Evolutionary conservation across 2,888 invertebrate species (phyloP), one percentile per base, ranked within the genome.

Genomic region (Drosophila mimetica): DNA sequence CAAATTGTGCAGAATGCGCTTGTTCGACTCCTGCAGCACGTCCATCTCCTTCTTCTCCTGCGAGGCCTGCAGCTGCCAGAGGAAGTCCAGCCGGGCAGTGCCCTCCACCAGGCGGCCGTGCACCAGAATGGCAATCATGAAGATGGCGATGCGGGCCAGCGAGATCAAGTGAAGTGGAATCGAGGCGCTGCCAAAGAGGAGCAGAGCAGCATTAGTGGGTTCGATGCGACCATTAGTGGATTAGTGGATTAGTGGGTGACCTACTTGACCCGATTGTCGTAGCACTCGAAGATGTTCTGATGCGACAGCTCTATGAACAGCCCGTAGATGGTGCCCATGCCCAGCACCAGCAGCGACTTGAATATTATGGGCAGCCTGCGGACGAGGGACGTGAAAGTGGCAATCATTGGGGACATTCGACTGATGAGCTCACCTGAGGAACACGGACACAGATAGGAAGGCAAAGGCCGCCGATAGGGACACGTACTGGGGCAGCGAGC

Each of bases 1-100:
- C 75, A 98, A 93, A 92, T 98, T 98, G 92, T 97, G 97, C 58
- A 98, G 92, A 87, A 98, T 97, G 88, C 97, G 93, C 91, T 95
- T 94, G 91, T 97, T 98, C 77, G 96, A 97, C 93, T 96, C 95
- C 93, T 96, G 97, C 72, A 98, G 91, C n/a, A 97, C 96, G 82
- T 96, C 96, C 97, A 98, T 97, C 91, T 97, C 97, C 54, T 95
- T 94, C 91, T 97, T 97, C 92, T 98, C 97, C 89, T 97, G 97
- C 53, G 96, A 94, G 4, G 97, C 97, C 93, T 97, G 96, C 75
- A 95, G 93, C 91, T 96, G 96, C 96, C 96, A 96, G 25, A 96
- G 92, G 90, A 96, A 96, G 92, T 96, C 96, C 46, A 96, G 93
- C 28, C 97, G 93, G 18, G 97, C 96, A 48, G 97, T 97, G 97